Conservation (phyloP, 2,888 invertebrate species). For the Drosophila koepferae region DNA sequence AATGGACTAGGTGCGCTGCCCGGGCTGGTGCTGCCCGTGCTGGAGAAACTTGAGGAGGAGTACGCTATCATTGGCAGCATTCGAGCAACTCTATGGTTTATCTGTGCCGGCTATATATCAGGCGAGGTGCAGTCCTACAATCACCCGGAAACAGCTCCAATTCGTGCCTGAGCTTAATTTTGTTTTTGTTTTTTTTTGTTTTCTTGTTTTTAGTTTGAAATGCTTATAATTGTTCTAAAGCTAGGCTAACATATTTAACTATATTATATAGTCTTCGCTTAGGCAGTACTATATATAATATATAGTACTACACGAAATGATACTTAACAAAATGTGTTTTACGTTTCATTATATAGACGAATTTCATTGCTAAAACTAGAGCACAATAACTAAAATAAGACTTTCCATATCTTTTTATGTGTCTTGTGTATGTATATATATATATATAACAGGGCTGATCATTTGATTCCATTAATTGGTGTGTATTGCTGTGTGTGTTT, state of each 20-base stretch:
- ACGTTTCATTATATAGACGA: slow-evolving; percentile 24
- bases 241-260: slow-evolving; percentile 41
- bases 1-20: slow-evolving; percentile 90
- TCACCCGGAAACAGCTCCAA: slow-evolving; percentile 1
- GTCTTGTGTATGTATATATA: slow-evolving; percentile 24
- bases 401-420: slow-evolving; percentile 42
- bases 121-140: slow-evolving; percentile 68
- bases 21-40: slow-evolving; percentile 88
- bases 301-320: slow-evolving; percentile 25
- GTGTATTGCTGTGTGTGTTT: neutral
- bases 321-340: slow-evolving; percentile 19
- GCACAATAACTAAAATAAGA: slow-evolving; percentile 69
- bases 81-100: slow-evolving; percentile 57
- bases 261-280: slow-evolving; percentile 25
- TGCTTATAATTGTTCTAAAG: slow-evolving; percentile 29
- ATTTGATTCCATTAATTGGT: slow-evolving; percentile 14
- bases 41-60: slow-evolving; percentile 55
- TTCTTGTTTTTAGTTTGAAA: slow-evolving; percentile 23
- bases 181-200: neutral
- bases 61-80: slow-evolving; percentile 86
- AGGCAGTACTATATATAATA: slow-evolving; percentile 26
- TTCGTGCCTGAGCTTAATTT: neutral
- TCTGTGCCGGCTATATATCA: slow-evolving; percentile 59
- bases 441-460: slow-evolving; percentile 51
- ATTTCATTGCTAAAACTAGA: slow-evolving; percentile 54